phyloP scores from a whole-genome alignment of 2,113 vertebrate species.

The Cryptotis parvus region DNA sequence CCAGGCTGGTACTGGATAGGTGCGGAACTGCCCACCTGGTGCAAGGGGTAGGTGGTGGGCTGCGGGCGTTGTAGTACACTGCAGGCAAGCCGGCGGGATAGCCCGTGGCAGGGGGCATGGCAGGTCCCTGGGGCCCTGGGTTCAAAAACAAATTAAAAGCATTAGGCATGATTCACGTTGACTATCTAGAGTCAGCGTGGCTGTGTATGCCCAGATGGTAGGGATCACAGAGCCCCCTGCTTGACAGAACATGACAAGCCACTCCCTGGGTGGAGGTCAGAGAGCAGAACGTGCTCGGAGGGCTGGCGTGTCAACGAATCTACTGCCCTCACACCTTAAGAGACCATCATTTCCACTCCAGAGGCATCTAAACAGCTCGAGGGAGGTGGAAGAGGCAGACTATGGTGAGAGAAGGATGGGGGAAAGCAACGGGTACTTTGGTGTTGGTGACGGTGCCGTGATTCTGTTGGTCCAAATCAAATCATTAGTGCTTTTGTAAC shows the following conservation, averaged over 20 bases:
- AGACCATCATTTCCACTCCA: slow-evolving; percentile 1
- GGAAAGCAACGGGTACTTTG: too few species aligned
- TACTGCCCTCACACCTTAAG: slow-evolving; percentile 39
- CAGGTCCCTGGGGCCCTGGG: slow-evolving; percentile 55
- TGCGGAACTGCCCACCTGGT: background rate
- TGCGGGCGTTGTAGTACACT: slow-evolving; percentile 30
- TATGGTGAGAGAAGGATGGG: too few species aligned
- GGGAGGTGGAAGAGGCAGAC: too few species aligned
- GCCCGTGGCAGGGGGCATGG: background rate
- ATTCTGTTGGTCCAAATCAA: too few species aligned
- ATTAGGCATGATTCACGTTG: background rate
- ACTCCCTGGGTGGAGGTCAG: background rate
- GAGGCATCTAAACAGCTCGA: background rate
- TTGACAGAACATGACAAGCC: background rate
- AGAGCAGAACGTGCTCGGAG: background rate
- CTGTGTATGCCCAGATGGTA: background rate
- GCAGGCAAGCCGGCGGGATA: slow-evolving; percentile 39
- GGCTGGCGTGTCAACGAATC: background rate
- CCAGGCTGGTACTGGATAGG: slow-evolving; percentile 76
- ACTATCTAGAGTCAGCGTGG: background rate
- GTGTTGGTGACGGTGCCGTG: too few species aligned
- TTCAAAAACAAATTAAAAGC: slow-evolving; percentile 50
- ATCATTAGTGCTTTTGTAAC: too few species aligned
- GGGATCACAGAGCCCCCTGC: background rate
- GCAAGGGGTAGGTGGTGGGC: background rate